Conservation (phyloP, 2,797 vertebrate species). For the Eupleurogrammus muticus region DNA sequence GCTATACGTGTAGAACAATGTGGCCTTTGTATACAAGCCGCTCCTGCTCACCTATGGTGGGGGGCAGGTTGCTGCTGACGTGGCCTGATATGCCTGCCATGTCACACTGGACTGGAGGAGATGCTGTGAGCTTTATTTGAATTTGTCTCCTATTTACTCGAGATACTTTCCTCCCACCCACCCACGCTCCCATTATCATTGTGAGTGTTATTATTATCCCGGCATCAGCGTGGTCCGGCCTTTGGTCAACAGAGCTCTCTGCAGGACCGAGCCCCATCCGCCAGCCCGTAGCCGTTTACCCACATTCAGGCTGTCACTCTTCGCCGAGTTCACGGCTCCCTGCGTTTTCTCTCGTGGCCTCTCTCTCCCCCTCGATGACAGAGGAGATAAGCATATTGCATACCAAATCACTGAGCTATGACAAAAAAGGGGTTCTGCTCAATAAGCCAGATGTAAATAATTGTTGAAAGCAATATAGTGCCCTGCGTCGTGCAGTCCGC, state of each 20-base stretch:
- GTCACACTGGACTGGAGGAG: slow-evolving; percentile 10
- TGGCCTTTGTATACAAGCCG: slow-evolving; percentile 47
- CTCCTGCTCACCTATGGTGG: slow-evolving; percentile 42
- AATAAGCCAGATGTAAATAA: slow-evolving; percentile 81
- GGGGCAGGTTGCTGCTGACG: neutral
- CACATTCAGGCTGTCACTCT: slow-evolving; percentile 64
- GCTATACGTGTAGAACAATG: slow-evolving; percentile 57
- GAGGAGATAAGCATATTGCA: slow-evolving; percentile 76
- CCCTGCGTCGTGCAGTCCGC: slow-evolving; percentile 44
- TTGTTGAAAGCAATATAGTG: slow-evolving; percentile 74
- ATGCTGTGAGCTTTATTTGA: slow-evolving; percentile 55
- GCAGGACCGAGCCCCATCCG: slow-evolving; percentile 34
- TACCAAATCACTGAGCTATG: slow-evolving; percentile 60
- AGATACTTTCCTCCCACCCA: slow-evolving; percentile 2
- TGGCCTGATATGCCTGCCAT: slow-evolving; percentile 14
- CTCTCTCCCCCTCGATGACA: slow-evolving; percentile 59
- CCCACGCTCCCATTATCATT: slow-evolving; percentile 41
- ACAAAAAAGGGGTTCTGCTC: slow-evolving; percentile 66
- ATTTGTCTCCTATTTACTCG: slow-evolving; percentile 48
- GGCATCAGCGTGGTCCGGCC: slow-evolving; percentile 32
- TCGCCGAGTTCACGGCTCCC: slow-evolving; percentile 59
- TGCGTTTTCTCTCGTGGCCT: slow-evolving; percentile 61
- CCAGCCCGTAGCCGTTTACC: slow-evolving; percentile 26
- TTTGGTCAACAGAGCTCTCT: slow-evolving; percentile 54
- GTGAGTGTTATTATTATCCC: slow-evolving; percentile 53